Conservation (phyloP, 1,140 invertebrate species). For the Musca vetustissima region DNA sequence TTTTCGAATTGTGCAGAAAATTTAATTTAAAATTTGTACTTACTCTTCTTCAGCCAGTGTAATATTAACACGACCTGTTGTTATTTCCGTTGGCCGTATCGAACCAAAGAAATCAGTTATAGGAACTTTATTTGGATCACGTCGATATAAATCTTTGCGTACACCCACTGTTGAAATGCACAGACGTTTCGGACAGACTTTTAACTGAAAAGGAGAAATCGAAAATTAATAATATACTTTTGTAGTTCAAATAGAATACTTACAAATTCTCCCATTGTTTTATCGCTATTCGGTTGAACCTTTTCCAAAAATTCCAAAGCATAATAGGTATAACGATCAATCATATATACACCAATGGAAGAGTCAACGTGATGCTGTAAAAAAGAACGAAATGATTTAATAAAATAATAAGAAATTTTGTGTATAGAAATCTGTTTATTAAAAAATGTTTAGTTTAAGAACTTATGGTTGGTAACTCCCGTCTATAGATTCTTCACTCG, state of each 20-base stretch:
- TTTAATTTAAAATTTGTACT: too few relatives aligned
- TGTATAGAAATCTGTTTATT: too few relatives aligned
- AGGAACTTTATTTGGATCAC: slow-evolving; percentile 84
- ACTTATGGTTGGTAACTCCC: too few relatives aligned
- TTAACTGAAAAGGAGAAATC: slow-evolving; percentile 64
- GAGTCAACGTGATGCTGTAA: slow-evolving; percentile 96
- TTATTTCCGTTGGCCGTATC: slow-evolving; percentile 78
- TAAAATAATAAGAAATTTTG: slow-evolving; percentile 16
- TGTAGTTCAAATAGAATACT: slow-evolving; percentile 57
- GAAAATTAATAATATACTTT: not conserved
- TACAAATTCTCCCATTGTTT: slow-evolving; percentile 93
- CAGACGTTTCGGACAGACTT: slow-evolving; percentile 90
- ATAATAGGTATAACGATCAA: slow-evolving; percentile 98
- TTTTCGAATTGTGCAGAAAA: too few relatives aligned
- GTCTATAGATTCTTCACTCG: too few relatives aligned
- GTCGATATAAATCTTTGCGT: slow-evolving; percentile 83
- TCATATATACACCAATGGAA: slow-evolving; percentile 98
- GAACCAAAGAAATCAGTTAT: slow-evolving; percentile 99
- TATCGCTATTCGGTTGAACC: slow-evolving; percentile 83
- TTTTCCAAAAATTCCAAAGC: slow-evolving; percentile 95
- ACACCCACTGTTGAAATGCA: slow-evolving; percentile 96
- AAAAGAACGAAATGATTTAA: slow-evolving; percentile 28
- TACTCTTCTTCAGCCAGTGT: slow-evolving; percentile 48
- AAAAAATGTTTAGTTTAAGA: too few relatives aligned
- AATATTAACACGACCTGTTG: slow-evolving; percentile 56